phyloP scores from a whole-genome alignment of 2,113 vertebrate species.

The Oryzias melastigma region DNA sequence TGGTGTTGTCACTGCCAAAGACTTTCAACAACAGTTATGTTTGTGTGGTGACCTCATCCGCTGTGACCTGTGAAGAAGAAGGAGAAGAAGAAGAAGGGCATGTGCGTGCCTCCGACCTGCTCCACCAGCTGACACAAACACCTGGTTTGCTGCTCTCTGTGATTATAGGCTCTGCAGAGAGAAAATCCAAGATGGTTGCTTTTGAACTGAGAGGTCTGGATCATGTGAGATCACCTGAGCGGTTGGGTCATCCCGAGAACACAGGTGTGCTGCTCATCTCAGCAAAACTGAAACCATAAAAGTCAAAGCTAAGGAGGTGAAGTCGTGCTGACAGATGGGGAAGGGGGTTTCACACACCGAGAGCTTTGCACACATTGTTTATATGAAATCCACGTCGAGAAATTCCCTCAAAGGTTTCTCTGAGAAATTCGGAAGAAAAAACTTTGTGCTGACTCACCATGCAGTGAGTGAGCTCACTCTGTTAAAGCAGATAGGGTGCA shows the following conservation, averaged over 20 bases:
- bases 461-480: conserved; percentile 46
- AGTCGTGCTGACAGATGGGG: conserved; percentile 27
- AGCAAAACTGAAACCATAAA: conserved; percentile 35
- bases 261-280: conserved; percentile 42
- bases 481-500: conserved; percentile 31
- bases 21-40: conserved; percentile 32
- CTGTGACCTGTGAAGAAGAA: conserved; percentile 29
- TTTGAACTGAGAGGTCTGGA: conserved; percentile 27
- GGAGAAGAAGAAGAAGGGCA: conserved; percentile 18
- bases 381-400: conserved; percentile 36
- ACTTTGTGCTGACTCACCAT: conserved; percentile 47
- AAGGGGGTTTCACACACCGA: conserved; percentile 21
- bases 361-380: conserved; percentile 17
- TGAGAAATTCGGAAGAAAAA: conserved; percentile 25
- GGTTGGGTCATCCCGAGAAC: conserved; percentile 41
- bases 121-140: conserved; percentile 48
- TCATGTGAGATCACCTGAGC: conserved; percentile 50
- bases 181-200: conserved; percentile 26
- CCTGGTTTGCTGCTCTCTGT: conserved; percentile 52
- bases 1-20: conserved; percentile 4
- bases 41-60: conserved; percentile 56
- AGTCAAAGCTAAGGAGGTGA: conserved; percentile 12
- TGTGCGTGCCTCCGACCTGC: conserved; percentile 35
- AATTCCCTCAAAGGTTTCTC: conserved; percentile 37
- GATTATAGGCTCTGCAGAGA: conserved; percentile 50